Percentiles rank a stretch among this genome's conserved stretches.
Evolutionary conservation across 2,113 vertebrate genomes (phyloP).

Genomic region (Accipiter virgatus): DNA sequence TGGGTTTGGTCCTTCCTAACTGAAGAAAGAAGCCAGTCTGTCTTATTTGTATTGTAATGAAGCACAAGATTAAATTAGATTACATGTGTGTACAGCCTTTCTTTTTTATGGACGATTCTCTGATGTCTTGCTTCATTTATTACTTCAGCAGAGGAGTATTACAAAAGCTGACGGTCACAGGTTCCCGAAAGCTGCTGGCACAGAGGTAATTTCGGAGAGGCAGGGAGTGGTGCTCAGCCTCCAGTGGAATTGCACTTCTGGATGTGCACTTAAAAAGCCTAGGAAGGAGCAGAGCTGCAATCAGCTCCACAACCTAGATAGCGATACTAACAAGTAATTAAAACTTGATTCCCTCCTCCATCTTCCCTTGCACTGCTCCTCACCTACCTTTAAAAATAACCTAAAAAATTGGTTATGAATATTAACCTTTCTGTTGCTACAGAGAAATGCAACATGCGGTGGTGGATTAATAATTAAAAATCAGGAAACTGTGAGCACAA

Average conservation of each 20-base stretch:
- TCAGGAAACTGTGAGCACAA: background rate
- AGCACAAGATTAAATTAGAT: background rate
- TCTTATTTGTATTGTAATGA: background rate
- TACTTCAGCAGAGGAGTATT: background rate
- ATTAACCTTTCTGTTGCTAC: constrained; percentile 35
- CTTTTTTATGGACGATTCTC: background rate
- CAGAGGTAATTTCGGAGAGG: background rate
- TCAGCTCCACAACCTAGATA: background rate
- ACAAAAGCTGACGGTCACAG: background rate
- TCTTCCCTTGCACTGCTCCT: background rate
- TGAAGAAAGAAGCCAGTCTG: background rate
- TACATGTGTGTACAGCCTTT: background rate
- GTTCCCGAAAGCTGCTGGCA: background rate
- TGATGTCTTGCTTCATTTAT: background rate
- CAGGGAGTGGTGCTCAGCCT: background rate
- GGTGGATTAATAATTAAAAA: constrained; percentile 61
- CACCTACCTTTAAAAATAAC: constrained; percentile 6
- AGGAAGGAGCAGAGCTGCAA: background rate
- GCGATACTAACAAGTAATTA: constrained; percentile 26
- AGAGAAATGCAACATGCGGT: background rate
- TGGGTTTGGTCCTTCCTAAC: background rate
- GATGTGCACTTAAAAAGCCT: background rate
- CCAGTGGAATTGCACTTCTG: background rate
- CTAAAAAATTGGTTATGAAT: background rate
- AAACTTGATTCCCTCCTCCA: background rate